phyloP scores from a whole-genome alignment of 2,797 vertebrate genomes.

The Gadopsis marmoratus region DNA sequence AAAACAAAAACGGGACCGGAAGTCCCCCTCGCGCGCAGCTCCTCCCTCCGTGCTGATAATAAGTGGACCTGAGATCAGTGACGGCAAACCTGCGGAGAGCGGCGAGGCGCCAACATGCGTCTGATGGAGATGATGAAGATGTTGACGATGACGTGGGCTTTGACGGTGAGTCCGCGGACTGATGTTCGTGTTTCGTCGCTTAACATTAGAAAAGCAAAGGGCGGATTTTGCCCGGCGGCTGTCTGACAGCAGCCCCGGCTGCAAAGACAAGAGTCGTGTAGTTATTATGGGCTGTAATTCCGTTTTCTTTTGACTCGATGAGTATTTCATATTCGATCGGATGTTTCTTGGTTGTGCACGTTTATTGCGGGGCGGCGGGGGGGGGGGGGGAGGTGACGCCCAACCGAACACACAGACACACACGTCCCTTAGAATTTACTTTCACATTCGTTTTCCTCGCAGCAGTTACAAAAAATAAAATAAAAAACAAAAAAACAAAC shows the following conservation, averaged over 20 bases:
- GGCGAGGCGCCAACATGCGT: neutral
- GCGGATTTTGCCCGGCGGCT: neutral
- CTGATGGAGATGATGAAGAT: rapidly evolving
- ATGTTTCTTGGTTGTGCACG: too few species aligned
- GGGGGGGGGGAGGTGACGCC: too few species aligned
- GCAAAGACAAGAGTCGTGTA: too few species aligned
- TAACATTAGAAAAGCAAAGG: too few species aligned
- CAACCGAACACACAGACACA: too few species aligned
- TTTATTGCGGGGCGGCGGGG: too few species aligned
- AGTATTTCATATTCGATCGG: too few species aligned
- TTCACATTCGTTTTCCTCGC: conserved; percentile 67
- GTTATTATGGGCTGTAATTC: too few species aligned
- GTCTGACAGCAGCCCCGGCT: neutral
- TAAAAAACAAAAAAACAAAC: too few species aligned
- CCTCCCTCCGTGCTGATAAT: neutral
- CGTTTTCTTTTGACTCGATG: too few species aligned
- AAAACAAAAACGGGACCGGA: neutral
- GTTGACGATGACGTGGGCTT: neutral
- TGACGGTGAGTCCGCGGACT: conserved; percentile 23
- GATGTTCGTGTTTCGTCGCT: rapidly evolving
- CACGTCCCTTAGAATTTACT: neutral
- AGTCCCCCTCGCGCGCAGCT: neutral
- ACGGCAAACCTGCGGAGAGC: neutral
- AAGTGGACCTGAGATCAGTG: neutral
- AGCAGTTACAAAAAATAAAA: too few species aligned